Base-by-base conservation (phyloP, 2,797 vertebrate genomes). In the Orientallactaga sibirica region DNA sequence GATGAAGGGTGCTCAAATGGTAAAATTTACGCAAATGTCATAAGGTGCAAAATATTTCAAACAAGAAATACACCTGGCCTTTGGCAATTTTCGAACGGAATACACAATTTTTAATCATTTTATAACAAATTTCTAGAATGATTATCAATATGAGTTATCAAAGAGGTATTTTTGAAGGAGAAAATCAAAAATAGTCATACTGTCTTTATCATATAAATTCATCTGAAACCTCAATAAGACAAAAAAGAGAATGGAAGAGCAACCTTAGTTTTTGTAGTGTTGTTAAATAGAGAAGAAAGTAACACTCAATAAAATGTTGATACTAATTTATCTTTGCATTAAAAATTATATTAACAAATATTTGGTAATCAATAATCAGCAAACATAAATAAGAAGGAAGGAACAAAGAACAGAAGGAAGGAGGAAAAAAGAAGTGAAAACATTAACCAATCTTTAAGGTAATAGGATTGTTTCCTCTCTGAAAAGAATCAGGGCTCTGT, bases 71-170 rank as follows among this genome's bases (percentile, higher is more conserved):
- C 7, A 71, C 55, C 14, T 27, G 29, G 3, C 24, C 5, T 6
- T 67, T 66, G 55, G 7, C 9, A 52, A 77, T 66, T 81, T 22
- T 33, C 2, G 12, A 14, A 74, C 48, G 8, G 9, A 5, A 64
- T 74, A 67, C 48, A 22, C 19, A 76, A 70, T 14, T 5, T 61
- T 2, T 61, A 61, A 87, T 94, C 2, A 83, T 82, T 96, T 97
- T 95, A 41, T 91, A 84, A 83, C 78, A 24, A 62, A 66, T 83
- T 55, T 94, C 37, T 77, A 86, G 27, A 29, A 66, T 74, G 9
- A 93, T 93, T 94, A 66, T 19, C 92, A 94, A 92, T 93, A 97
- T 27, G 9, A 66, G 91, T 41, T 90, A n/a, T 76, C 6, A 19
- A 71, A 78, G 27, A 64, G 41, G n/a, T 27, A 55, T 62, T 1